phyloP scores from a whole-genome alignment of 2,888 invertebrate genomes.

The Pterobdella sp. region DNA sequence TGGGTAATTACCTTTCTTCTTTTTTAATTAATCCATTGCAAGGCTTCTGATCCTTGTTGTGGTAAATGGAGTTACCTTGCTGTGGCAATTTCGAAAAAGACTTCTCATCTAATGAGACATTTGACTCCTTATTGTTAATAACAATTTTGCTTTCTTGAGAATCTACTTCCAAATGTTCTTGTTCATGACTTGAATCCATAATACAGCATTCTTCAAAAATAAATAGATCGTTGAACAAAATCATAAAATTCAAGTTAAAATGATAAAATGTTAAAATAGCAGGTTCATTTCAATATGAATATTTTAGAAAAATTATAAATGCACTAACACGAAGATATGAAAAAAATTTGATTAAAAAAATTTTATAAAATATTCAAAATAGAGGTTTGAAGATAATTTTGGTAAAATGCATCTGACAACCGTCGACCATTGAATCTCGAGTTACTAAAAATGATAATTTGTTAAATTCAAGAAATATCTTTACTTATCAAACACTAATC shows the following conservation, averaged over 20 bases:
- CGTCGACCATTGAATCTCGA: background rate
- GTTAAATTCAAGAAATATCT: background rate
- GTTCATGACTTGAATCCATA: slow-evolving; percentile 2
- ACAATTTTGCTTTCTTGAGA: background rate
- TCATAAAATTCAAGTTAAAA: background rate
- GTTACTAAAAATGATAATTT: background rate
- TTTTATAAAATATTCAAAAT: background rate
- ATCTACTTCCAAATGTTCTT: background rate
- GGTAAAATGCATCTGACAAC: background rate
- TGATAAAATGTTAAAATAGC: too few relatives aligned
- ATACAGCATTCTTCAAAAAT: background rate
- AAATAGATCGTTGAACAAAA: background rate
- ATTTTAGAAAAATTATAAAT: background rate
- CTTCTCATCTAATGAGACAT: background rate
- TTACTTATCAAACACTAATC: too few relatives aligned
- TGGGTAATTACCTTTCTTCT: background rate
- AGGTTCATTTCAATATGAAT: too few relatives aligned
- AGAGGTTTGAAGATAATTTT: background rate
- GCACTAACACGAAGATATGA: background rate
- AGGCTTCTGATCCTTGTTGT: background rate
- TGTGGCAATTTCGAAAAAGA: background rate
- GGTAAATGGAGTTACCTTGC: background rate
- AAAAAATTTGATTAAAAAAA: background rate
- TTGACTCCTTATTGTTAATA: background rate
- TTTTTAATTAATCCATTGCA: background rate